Percentiles rank a stretch among this genome's conserved stretches.
phyloP scores from a whole-genome alignment of 2,888 invertebrate genomes.

The Abrostola triplasia region DNA sequence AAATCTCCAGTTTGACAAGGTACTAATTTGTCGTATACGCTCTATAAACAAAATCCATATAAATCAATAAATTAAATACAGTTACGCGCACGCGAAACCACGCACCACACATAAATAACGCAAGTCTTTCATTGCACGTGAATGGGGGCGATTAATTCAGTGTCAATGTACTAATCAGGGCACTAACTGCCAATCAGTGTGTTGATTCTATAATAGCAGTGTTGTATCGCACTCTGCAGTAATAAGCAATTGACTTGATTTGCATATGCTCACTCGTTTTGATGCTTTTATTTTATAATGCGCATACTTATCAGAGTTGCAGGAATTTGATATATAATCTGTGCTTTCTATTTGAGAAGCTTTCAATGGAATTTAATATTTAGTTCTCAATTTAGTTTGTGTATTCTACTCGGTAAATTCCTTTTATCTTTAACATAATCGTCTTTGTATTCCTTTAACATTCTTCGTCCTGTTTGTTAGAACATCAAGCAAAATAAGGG shows the following conservation, averaged over 20 bases:
- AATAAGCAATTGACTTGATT: conserved; percentile 12
- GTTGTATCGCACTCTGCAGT: conserved; percentile 17
- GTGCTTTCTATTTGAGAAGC: too few relatives aligned
- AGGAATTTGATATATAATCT: too few relatives aligned
- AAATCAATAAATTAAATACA: conserved; percentile 39
- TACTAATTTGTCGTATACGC: conserved; percentile 11
- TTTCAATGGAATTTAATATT: too few relatives aligned
- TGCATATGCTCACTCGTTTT: background rate
- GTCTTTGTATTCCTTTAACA: too few relatives aligned
- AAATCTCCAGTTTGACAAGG: conserved; percentile 15
- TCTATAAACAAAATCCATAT: conserved; percentile 29
- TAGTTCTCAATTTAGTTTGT: too few relatives aligned
- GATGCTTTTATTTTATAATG: conserved; percentile 6
- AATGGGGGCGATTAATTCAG: conserved; percentile 57
- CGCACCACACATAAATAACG: conserved; percentile 45
- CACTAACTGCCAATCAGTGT: conserved; percentile 63
- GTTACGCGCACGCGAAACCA: conserved; percentile 27
- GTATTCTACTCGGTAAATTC: too few relatives aligned
- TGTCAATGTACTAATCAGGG: conserved; percentile 76
- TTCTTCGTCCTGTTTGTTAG: too few relatives aligned
- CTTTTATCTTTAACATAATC: too few relatives aligned
- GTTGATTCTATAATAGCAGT: conserved; percentile 37
- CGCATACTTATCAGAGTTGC: background rate
- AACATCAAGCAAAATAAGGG: too few relatives aligned
- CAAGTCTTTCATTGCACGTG: conserved; percentile 54